phyloP scores from a whole-genome alignment of 2,113 vertebrate species.

The Scalopus aquaticus region DNA sequence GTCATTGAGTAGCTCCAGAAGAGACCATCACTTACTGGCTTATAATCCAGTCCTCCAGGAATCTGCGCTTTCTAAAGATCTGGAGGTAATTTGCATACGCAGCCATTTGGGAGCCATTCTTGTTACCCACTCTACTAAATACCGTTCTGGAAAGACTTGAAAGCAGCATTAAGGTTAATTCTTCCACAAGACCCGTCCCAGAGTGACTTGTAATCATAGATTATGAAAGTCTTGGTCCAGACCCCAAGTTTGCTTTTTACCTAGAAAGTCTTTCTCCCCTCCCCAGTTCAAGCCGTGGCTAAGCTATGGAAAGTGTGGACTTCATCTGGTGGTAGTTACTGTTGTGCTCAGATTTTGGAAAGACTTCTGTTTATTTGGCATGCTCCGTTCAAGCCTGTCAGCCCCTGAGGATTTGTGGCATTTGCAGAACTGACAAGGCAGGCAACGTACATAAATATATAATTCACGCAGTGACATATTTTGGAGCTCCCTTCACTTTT shows the following conservation, averaged over 20 bases:
- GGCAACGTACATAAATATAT: slow-evolving; percentile 67
- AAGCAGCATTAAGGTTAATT: neutral
- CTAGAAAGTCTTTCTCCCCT: neutral
- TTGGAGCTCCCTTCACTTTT: slow-evolving; percentile 71
- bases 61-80: neutral
- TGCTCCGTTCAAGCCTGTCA: slow-evolving; percentile 28
- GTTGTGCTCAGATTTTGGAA: slow-evolving; percentile 55
- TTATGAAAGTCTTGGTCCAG: neutral
- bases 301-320: neutral
- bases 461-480: slow-evolving; percentile 69
- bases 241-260: slow-evolving; percentile 18
- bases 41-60: neutral
- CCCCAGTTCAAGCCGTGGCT: neutral
- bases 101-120: neutral
- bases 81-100: neutral
- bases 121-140: neutral
- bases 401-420: slow-evolving; percentile 66
- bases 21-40: neutral
- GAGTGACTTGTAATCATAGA: neutral
- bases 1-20: neutral
- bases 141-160: slow-evolving; percentile 27
- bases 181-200: neutral
- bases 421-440: slow-evolving; percentile 73
- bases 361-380: slow-evolving; percentile 72
- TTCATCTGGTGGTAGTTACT: slow-evolving; percentile 62